phyloP scores from a whole-genome alignment of 2,888 invertebrate genomes.

The Polyploca ridens region DNA sequence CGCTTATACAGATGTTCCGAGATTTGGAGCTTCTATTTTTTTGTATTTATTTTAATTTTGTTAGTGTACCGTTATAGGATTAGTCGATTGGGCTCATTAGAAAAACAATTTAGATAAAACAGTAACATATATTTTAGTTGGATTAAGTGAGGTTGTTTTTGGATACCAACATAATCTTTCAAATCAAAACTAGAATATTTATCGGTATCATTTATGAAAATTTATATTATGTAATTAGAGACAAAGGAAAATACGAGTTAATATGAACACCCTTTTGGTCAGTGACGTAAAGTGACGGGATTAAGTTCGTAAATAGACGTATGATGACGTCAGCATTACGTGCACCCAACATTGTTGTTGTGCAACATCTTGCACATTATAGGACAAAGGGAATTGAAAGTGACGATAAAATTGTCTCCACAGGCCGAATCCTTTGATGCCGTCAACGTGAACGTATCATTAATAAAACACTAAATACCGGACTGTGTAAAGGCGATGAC shows the following conservation, averaged over 20 bases:
- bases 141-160: not conserved
- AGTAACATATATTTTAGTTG: constrained; percentile 9
- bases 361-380: constrained; percentile 73
- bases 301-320: constrained; percentile 69
- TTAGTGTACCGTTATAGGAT: constrained; percentile 49
- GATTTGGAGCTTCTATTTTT: constrained; percentile 37
- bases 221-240: not conserved
- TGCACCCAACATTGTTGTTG: constrained; percentile 71
- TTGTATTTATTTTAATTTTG: constrained; percentile 49
- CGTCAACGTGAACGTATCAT: constrained; percentile 64
- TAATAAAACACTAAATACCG: constrained; percentile 74
- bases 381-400: constrained; percentile 64
- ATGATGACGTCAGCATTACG: constrained; percentile 69
- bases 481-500: constrained; percentile 56
- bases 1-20: constrained; percentile 80
- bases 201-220: not conserved
- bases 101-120: not conserved
- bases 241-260: not conserved
- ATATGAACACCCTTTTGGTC: constrained; percentile 56
- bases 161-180: not conserved
- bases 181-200: not conserved
- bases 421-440: constrained; percentile 68
- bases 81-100: constrained; percentile 38
- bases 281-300: constrained; percentile 56
- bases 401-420: constrained; percentile 76